Conservation (phyloP, 2,113 vertebrate genomes). For the Trematomus loennbergii region DNA sequence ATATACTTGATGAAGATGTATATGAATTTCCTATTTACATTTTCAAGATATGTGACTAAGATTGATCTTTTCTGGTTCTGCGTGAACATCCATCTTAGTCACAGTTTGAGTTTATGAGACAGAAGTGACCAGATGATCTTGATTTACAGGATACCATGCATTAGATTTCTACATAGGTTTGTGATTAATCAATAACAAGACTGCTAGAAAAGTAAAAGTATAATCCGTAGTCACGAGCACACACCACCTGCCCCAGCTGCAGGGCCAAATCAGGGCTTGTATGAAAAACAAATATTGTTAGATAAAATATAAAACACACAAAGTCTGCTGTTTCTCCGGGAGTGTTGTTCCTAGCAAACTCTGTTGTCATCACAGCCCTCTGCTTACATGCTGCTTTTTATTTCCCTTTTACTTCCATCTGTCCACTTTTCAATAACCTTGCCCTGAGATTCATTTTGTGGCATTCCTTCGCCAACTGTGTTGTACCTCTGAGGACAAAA, state of each 20-base stretch:
- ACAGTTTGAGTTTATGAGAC: neutral
- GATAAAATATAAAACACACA: neutral
- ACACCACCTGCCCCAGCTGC: neutral
- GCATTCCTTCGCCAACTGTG: neutral
- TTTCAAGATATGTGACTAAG: neutral
- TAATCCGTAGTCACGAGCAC: neutral
- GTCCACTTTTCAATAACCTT: slow-evolving; percentile 29
- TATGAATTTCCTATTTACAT: neutral
- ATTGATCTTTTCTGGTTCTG: neutral
- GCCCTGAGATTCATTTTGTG: slow-evolving; percentile 27
- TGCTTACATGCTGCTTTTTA: slow-evolving; percentile 7
- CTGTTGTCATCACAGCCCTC: neutral
- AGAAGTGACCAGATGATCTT: neutral
- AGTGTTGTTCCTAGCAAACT: neutral
- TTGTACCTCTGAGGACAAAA: no score
- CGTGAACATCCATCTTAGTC: no score
- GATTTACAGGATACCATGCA: neutral
- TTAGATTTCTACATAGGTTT: neutral
- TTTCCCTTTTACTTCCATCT: slow-evolving; percentile 32
- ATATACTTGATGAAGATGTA: neutral
- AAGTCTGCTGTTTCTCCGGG: neutral
- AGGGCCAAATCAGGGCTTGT: neutral
- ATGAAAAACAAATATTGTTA: neutral
- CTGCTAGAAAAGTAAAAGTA: neutral
- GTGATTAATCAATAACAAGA: neutral